These are phyloP conservation scores for Blennius ocellaris DNA, from an alignment of 2,113 vertebrate genomes.

Conservation along the genomic window DNA sequence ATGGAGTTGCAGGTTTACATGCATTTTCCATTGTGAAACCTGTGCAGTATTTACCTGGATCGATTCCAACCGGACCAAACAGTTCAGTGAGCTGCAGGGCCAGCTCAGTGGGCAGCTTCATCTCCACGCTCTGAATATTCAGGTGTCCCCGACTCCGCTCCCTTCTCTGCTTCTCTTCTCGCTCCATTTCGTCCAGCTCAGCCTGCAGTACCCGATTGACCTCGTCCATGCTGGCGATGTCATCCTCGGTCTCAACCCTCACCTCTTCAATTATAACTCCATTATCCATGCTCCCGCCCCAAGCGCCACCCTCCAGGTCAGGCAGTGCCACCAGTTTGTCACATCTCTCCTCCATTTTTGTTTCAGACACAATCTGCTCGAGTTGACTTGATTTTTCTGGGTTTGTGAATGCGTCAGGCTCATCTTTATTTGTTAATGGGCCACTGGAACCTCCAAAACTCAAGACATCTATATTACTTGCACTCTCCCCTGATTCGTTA, in stretches of 20 bases:
- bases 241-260: slow-evolving; percentile 31
- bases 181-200: slow-evolving; percentile 72
- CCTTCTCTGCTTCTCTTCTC: slow-evolving; percentile 46
- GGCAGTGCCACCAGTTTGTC: slow-evolving; percentile 7
- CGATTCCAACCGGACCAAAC: slow-evolving; percentile 95
- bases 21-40: neutral
- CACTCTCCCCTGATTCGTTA: slow-evolving; percentile 6
- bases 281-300: slow-evolving; percentile 13
- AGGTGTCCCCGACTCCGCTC: slow-evolving; percentile 60
- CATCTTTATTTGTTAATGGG: slow-evolving; percentile 8
- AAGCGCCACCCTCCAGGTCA: slow-evolving; percentile 4
- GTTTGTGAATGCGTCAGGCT: slow-evolving; percentile 8
- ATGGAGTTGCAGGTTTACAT: neutral
- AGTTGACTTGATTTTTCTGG: slow-evolving; percentile 12
- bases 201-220: slow-evolving; percentile 58
- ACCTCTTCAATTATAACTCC: slow-evolving; percentile 26
- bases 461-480: neutral
- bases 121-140: slow-evolving; percentile 90
- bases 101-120: slow-evolving; percentile 92
- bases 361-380: neutral
- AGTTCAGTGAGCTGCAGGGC: slow-evolving; percentile 94
- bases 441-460: slow-evolving; percentile 6
- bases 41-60: slow-evolving; percentile 87
- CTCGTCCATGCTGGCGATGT: slow-evolving; percentile 59
- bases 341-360: slow-evolving; percentile 7